Evolutionary conservation across 2,888 invertebrate genomes (phyloP).

Genomic region (Lithophane leautieri): DNA sequence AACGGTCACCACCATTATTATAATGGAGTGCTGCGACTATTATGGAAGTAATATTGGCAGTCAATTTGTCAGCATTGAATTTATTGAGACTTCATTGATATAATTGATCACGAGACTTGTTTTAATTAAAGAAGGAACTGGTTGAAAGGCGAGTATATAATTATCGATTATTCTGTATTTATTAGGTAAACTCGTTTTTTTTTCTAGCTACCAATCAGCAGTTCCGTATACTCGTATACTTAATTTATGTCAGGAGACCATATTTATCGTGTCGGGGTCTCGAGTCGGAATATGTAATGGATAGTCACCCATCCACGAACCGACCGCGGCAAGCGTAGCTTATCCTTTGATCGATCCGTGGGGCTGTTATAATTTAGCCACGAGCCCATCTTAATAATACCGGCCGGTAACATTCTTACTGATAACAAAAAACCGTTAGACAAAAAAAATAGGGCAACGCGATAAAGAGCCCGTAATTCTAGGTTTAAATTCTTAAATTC

Average conservation of each 20-base stretch:
- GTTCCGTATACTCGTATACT: not conserved
- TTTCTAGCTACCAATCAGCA: not conserved
- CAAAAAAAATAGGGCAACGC: constrained; percentile 3
- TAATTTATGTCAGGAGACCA: not conserved
- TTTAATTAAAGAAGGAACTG: constrained; percentile 29
- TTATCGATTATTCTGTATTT: constrained; percentile 12
- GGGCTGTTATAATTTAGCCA: no score
- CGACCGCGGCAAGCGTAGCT: no score
- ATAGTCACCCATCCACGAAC: no score
- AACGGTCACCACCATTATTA: constrained; percentile 32
- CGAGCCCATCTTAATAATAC: constrained; percentile 7
- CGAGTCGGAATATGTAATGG: no score
- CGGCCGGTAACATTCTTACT: not conserved
- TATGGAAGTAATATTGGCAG: constrained; percentile 38
- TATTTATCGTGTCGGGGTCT: not conserved
- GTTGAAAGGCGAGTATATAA: constrained; percentile 30
- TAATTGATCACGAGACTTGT: constrained; percentile 42
- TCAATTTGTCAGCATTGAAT: constrained; percentile 61
- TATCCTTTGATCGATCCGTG: no score
- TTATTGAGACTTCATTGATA: constrained; percentile 46
- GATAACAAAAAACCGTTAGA: constrained; percentile 14
- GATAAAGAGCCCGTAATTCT: constrained; percentile 42
- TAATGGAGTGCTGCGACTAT: constrained; percentile 25
- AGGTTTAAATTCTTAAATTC: constrained; percentile 17
- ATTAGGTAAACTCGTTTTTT: constrained; percentile 8